Conservation (phyloP, 2,113 vertebrate species). For the Halcyon senegalensis region DNA sequence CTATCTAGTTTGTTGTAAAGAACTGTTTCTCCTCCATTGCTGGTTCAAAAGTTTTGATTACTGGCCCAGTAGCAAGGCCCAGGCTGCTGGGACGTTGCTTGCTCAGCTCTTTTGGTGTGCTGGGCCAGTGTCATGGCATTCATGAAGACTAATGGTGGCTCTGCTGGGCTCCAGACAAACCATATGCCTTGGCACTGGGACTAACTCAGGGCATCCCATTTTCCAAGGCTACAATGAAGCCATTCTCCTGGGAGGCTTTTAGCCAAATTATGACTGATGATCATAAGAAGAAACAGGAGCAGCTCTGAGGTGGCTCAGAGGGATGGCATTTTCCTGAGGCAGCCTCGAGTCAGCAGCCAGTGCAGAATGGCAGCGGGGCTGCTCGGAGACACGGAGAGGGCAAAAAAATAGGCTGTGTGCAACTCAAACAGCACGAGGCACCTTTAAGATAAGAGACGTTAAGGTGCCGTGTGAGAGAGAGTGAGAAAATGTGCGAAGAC, state of each 20-base stretch:
- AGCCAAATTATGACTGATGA: not conserved
- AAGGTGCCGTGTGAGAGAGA: not conserved
- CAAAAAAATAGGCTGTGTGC: not conserved
- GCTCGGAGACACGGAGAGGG: rapidly evolving
- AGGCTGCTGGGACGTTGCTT: rapidly evolving
- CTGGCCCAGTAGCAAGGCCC: not conserved
- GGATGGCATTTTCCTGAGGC: rapidly evolving
- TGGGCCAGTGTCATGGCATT: not conserved
- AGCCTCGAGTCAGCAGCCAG: not conserved
- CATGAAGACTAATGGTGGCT: rapidly evolving
- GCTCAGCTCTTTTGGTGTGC: not conserved
- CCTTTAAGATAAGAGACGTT: not conserved
- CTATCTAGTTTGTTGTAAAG: not conserved
- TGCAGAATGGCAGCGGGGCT: not conserved
- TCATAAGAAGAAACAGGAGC: not conserved
- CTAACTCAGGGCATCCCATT: not conserved
- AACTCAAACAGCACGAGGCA: not conserved
- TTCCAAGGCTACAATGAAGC: not conserved
- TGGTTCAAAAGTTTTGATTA: not conserved
- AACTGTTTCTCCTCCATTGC: rapidly evolving
- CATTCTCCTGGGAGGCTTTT: not conserved
- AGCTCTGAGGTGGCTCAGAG: not conserved
- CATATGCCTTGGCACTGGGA: rapidly evolving
- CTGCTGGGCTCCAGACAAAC: not conserved
- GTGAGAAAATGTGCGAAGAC: not conserved